Conservation (phyloP, 2,113 vertebrate genomes). For the Phodopus roborovskii region DNA sequence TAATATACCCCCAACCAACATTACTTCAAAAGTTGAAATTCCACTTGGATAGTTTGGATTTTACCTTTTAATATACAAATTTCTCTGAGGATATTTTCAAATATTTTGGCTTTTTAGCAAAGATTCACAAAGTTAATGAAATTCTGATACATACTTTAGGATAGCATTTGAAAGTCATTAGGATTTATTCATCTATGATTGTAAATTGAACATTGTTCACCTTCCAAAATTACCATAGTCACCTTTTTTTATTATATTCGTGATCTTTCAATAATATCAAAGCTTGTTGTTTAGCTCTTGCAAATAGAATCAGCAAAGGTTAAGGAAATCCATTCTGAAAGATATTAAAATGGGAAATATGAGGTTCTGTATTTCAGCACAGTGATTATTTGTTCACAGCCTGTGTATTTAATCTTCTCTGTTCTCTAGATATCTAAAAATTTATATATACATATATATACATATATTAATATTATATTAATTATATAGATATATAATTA, state of each 20-base stretch:
- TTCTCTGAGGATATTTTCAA: background rate
- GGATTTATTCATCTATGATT: background rate
- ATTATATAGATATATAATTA: background rate
- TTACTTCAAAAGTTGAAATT: slow-evolving; percentile 6
- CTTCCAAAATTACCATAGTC: background rate
- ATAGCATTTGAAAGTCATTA: slow-evolving; percentile 31
- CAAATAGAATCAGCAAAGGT: slow-evolving; percentile 2
- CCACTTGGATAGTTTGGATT: background rate
- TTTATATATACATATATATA: background rate
- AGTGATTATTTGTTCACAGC: slow-evolving; percentile 2
- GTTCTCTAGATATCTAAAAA: background rate
- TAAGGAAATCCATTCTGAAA: background rate
- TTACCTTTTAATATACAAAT: background rate
- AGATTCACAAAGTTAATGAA: slow-evolving; percentile 7
- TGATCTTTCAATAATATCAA: slow-evolving; percentile 17
- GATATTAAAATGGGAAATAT: background rate
- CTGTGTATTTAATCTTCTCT: background rate
- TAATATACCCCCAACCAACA: background rate
- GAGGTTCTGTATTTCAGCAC: background rate
- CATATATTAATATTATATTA: no score
- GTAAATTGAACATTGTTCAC: background rate
- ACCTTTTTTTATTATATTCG: slow-evolving; percentile 10
- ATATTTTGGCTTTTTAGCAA: background rate
- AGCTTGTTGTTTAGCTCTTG: slow-evolving; percentile 2
- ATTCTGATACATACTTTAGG: background rate